These are phyloP conservation scores for Cloeon dipterum DNA, from an alignment of 2,888 invertebrate species.

Conservation along the genomic window DNA sequence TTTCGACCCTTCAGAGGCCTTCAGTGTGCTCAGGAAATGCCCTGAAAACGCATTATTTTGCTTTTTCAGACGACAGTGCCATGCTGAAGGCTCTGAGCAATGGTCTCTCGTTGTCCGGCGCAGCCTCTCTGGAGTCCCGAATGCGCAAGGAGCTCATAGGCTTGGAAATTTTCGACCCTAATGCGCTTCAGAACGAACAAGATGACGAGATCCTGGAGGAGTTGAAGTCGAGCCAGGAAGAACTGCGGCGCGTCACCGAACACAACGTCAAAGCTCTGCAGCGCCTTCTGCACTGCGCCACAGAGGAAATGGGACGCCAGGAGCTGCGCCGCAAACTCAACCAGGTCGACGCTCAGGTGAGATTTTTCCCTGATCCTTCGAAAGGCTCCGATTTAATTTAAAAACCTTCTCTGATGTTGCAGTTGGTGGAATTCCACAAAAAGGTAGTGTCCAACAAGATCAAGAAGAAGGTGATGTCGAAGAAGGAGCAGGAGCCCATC, in stretches of 20 bases:
- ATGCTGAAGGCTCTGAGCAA: no score
- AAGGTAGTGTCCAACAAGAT: conserved; percentile 55
- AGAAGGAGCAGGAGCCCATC: conserved; percentile 60
- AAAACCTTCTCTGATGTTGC: no score
- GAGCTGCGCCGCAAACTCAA: conserved; percentile 54
- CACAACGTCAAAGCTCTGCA: conserved; percentile 58
- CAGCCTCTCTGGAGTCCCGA: conserved; percentile 58
- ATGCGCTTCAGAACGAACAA: conserved; percentile 33
- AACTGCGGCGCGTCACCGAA: conserved; percentile 41
- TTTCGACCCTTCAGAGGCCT: no score
- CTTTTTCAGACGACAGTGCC: no score
- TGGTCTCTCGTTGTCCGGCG: conserved; percentile 30
- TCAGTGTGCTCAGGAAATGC: no score
- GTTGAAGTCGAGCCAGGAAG: conserved; percentile 68
- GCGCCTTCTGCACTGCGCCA: conserved; percentile 39
- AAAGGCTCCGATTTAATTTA: no score
- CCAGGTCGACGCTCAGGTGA: conserved; percentile 18
- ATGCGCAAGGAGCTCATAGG: conserved; percentile 68
- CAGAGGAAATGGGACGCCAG: conserved; percentile 56
- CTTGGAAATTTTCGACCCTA: conserved; percentile 57
- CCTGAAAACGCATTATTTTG: no score
- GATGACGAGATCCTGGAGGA: conserved; percentile 76
- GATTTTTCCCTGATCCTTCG: no score
- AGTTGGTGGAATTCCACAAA: no score
- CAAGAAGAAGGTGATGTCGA: conserved; percentile 54